Base-by-base conservation (phyloP, 2,113 vertebrate species). In the Callopanchax toddi region DNA sequence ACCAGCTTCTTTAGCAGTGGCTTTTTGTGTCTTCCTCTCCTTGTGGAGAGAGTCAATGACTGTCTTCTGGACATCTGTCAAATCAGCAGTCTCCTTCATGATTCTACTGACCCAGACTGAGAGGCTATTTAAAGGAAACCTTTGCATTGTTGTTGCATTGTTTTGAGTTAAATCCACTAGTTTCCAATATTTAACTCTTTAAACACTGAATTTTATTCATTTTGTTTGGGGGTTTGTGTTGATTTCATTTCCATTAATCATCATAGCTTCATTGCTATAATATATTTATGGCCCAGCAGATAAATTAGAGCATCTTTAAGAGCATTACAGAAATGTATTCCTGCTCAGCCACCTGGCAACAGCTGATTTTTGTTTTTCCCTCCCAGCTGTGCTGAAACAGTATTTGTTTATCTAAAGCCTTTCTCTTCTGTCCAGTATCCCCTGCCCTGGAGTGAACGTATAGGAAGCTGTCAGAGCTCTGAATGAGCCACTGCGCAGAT, bases 401-500 rank as follows among this genome's bases (percentile, higher is more conserved):
- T 46, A 18, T 52, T 48, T 63, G 29, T 49, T 48, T 60, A 58
- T 32, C 29, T 29, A 45, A 18, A 62, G 59, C 57, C 53, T 20
- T 50, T 49, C 52, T 44, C 20, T 71, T 4, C 21, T 15, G 29
- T 67, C 58, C 48, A 37, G 43, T 54, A 60, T 2, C 40, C 39
- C 43, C 48, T 67, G 46, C 15, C 54, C 25, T 16, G 53, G 26
- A 26, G 20, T 63, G 39, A 45, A 65, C 25, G 40, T 44, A 48
- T 12, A 64, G 43, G 65, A 63, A 62, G 18, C 43, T 65, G 62
- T 58, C 76, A 43, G 40, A 5, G 48, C 20, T 57, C 32, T 15
- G 59, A 74, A 65, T 34, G 65, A 77, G 67, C 37, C 46, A 43
- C 21, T 23, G 62, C 55, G 44, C 60, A 60, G 53, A 60, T 61